A percentile compares a stretch with the other conserved stretches of the same genome.
Evolutionary conservation across 2,113 vertebrate species (phyloP).

Genomic region (Chaetorhynchus papuensis): DNA sequence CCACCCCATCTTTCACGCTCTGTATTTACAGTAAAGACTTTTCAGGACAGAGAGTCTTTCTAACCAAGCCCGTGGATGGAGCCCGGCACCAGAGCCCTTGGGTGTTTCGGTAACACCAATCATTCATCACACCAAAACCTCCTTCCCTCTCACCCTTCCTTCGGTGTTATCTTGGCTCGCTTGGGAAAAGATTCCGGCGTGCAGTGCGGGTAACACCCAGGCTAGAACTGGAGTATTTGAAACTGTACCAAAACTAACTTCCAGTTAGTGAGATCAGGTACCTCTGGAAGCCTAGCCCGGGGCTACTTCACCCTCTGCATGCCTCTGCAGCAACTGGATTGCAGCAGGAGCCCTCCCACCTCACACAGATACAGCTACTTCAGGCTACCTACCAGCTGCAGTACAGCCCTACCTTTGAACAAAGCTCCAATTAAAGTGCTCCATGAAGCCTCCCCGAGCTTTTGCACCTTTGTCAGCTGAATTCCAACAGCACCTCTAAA

Average conservation of each 20-base stretch:
- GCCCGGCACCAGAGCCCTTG: not conserved
- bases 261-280: not conserved
- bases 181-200: not conserved
- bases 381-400: not conserved
- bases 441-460: not conserved
- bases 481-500: not conserved
- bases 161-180: not conserved
- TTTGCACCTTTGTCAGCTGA: not conserved
- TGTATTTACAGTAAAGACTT: not conserved
- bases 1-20: not conserved
- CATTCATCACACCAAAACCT: not conserved
- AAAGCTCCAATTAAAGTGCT: not conserved
- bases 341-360: not conserved
- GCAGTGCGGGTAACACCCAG: not conserved
- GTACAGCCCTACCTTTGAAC: not conserved
- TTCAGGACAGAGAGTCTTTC: not conserved
- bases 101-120: not conserved
- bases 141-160: not conserved
- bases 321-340: not conserved
- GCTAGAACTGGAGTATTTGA: not conserved
- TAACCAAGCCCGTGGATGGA: not conserved
- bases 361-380: not conserved
- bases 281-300: not conserved
- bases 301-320: not conserved
- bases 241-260: constrained; percentile 38